Conservation (phyloP, 2,888 invertebrate genomes). For the Phania funesta region DNA sequence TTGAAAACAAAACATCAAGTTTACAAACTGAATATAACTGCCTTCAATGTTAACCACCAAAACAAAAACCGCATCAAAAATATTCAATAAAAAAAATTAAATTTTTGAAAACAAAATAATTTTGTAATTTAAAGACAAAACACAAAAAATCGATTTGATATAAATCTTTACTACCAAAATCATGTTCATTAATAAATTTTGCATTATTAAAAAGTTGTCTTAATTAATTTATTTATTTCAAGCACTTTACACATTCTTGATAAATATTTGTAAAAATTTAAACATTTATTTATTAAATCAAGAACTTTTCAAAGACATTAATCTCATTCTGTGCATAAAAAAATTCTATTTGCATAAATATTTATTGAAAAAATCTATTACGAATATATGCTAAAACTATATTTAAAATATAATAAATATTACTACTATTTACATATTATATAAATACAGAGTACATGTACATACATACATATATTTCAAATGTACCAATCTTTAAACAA, state of each 20-base stretch:
- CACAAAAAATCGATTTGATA: background rate
- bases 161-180: no score
- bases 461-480: conserved; percentile 8
- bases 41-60: conserved; percentile 65
- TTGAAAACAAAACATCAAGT: background rate
- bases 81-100: conserved; percentile 41
- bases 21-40: conserved; percentile 61
- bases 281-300: no score
- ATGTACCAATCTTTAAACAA: background rate
- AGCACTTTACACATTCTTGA: no score
- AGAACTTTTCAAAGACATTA: no score
- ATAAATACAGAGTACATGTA: background rate
- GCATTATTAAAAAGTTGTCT: no score
- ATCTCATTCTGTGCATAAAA: no score
- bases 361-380: conserved; percentile 15
- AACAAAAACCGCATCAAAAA: conserved; percentile 20
- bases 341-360: background rate
- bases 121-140: conserved; percentile 46
- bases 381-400: conserved; percentile 18
- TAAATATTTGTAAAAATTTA: no score
- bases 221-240: background rate
- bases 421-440: conserved; percentile 30
- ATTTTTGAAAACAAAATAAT: conserved; percentile 54
- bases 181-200: no score
- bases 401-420: conserved; percentile 24